Evolutionary conservation across 2,113 vertebrate species (phyloP).

Genomic region (Rynchops niger): DNA sequence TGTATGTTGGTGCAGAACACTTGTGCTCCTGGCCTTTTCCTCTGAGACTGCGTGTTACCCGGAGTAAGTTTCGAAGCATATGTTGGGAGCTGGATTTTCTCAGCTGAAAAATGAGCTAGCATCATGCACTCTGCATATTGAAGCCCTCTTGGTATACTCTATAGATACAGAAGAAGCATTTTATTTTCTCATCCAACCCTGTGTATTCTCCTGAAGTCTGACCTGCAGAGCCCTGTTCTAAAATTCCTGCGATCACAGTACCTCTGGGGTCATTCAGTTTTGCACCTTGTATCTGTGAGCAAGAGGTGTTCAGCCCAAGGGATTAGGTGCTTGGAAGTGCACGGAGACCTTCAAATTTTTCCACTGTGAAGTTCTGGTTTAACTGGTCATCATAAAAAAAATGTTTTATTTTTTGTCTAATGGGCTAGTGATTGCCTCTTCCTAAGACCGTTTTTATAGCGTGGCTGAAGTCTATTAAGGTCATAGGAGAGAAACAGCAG

Average conservation of each 20-base stretch:
- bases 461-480: not conserved
- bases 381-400: not conserved
- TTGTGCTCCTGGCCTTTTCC: not conserved
- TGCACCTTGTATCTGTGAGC: not conserved
- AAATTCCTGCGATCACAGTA: not conserved
- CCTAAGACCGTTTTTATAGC: not conserved
- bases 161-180: not conserved
- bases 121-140: not conserved
- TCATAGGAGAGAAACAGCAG: not conserved
- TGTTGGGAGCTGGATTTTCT: not conserved
- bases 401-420: not conserved
- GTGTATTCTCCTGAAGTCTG: not conserved
- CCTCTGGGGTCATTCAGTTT: not conserved
- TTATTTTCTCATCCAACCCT: not conserved
- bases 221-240: not conserved
- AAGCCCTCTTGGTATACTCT: not conserved
- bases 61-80: not conserved
- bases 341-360: not conserved
- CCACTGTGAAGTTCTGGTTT: not conserved
- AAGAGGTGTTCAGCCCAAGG: not conserved
- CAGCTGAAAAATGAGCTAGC: not conserved
- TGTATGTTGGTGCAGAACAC: not conserved
- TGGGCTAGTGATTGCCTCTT: not conserved
- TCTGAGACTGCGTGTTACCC: not conserved
- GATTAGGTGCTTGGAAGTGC: not conserved